A percentile compares a stretch with the other conserved stretches of the same genome.
Evolutionary conservation across 2,888 invertebrate species (phyloP).

Genomic region (Eilema sororculum): DNA sequence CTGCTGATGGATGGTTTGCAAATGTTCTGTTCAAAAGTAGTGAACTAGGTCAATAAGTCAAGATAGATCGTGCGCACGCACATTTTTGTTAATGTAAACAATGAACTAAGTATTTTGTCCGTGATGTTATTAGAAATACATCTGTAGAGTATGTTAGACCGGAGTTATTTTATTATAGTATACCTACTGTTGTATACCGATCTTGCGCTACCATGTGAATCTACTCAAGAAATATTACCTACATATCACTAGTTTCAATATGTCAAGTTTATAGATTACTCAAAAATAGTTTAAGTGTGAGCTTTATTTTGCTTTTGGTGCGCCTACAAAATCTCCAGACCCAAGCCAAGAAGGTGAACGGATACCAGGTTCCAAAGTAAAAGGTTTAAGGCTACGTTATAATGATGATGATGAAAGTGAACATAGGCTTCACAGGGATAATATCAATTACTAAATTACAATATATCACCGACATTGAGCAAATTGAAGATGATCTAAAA

Average conservation of each 20-base stretch:
- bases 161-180: not conserved
- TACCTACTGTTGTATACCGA: not conserved
- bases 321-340: too few species aligned
- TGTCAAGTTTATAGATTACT: too few species aligned
- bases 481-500: too few species aligned
- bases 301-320: too few species aligned
- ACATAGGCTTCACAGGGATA: too few species aligned
- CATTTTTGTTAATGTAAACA: slow-evolving; percentile 30
- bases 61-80: slow-evolving; percentile 34
- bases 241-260: not conserved
- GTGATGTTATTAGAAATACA: not conserved
- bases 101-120: slow-evolving; percentile 5
- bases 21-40: slow-evolving; percentile 7
- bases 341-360: too few species aligned
- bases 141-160: slow-evolving; percentile 1
- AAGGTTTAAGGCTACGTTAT: too few species aligned
- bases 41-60: slow-evolving; percentile 54
- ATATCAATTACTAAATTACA: too few species aligned
- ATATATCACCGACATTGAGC: too few species aligned
- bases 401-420: too few species aligned
- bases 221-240: not conserved
- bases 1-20: slow-evolving; percentile 24
- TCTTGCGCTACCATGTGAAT: not conserved
- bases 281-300: too few species aligned
- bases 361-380: too few species aligned